These are phyloP conservation scores for Liodrosophila aerea DNA, from an alignment of 2,888 invertebrate species.

Conservation along the genomic window DNA sequence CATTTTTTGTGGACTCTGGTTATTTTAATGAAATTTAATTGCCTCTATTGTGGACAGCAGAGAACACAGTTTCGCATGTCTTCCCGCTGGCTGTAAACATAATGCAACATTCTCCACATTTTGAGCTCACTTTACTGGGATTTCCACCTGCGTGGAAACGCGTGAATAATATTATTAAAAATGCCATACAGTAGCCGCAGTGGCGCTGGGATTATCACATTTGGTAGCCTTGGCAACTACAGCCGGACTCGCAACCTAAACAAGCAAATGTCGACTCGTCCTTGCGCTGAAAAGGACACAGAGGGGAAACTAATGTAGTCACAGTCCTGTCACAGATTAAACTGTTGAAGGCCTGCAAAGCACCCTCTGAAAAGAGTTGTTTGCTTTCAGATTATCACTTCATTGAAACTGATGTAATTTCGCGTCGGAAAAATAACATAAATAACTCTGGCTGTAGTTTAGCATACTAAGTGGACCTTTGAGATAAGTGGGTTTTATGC, in stretches of 20 bases:
- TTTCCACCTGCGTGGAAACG: constrained; percentile 11
- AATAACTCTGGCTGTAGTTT: constrained; percentile 9
- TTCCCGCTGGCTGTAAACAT: not conserved
- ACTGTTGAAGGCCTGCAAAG: constrained; percentile 27
- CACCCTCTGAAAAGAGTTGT: constrained; percentile 40
- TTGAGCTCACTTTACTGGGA: not conserved
- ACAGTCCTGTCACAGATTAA: constrained; percentile 42
- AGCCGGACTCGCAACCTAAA: constrained; percentile 29
- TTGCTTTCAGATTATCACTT: constrained; percentile 64
- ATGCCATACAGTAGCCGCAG: constrained; percentile 9
- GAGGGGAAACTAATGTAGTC: constrained; percentile 39
- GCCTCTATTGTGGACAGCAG: not conserved
- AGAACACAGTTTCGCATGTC: not conserved
- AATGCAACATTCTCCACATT: not conserved
- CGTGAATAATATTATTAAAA: constrained; percentile 43
- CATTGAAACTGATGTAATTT: constrained; percentile 43
- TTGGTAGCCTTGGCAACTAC: not conserved
- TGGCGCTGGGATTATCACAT: not conserved
- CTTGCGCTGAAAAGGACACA: constrained; percentile 8
- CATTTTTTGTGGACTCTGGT: too few species aligned
- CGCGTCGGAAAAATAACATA: not conserved
- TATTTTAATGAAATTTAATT: constrained; percentile 2
- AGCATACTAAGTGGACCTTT: not conserved
- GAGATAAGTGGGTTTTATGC: not conserved
- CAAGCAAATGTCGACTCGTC: constrained; percentile 31